Percentiles rank a stretch among this genome's conserved stretches.
These are phyloP conservation scores for Pollachius pollachius DNA, from an alignment of 2,113 vertebrate species.

Conservation along the genomic window DNA sequence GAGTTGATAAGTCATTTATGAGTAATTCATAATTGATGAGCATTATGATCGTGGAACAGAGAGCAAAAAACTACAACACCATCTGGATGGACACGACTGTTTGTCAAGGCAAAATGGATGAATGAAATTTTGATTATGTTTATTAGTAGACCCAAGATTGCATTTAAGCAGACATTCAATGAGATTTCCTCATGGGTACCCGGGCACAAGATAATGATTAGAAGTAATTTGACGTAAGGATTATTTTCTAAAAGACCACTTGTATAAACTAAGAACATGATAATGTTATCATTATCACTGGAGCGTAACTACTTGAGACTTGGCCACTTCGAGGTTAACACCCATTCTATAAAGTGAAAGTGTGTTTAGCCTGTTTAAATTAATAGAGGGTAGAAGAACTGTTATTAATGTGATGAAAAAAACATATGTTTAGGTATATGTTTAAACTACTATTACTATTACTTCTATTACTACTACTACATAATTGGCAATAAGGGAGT, in stretches of 20 bases:
- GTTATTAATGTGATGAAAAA: too few species aligned
- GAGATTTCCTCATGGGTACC: constrained; percentile 65
- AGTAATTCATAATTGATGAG: constrained; percentile 84
- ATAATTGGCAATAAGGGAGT: too few species aligned
- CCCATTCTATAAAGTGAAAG: too few species aligned
- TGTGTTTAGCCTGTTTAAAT: too few species aligned
- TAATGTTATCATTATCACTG: constrained; percentile 5
- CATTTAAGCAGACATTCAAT: constrained; percentile 78
- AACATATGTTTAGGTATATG: too few species aligned
- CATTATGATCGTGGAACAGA: constrained; percentile 73
- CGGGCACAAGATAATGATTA: constrained; percentile 60
- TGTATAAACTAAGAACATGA: constrained; percentile 29
- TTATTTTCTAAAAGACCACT: constrained; percentile 13
- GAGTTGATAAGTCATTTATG: constrained; percentile 72
- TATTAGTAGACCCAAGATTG: constrained; percentile 76
- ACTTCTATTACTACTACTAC: too few species aligned
- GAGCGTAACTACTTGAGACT: too few species aligned
- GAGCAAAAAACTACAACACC: constrained; percentile 75
- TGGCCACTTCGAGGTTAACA: too few species aligned
- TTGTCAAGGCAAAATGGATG: constrained; percentile 83
- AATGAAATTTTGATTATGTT: constrained; percentile 87
- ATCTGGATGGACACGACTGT: constrained; percentile 80
- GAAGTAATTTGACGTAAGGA: constrained; percentile 31
- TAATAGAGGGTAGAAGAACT: too few species aligned
- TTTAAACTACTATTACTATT: too few species aligned